These are phyloP conservation scores for Mongoloraphidia duomilia DNA, from an alignment of 2,888 invertebrate genomes.

Conservation along the genomic window DNA sequence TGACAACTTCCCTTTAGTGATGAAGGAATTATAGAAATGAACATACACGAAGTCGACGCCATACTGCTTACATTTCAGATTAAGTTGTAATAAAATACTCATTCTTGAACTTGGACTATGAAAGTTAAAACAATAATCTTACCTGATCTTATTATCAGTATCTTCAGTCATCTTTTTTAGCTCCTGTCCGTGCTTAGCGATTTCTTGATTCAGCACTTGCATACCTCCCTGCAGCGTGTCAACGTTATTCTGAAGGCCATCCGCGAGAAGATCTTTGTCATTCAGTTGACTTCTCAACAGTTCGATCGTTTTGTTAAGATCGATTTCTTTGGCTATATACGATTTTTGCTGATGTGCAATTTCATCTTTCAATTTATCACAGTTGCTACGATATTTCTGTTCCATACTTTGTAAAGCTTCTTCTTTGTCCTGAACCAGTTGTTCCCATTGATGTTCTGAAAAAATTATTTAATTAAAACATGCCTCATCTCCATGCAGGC, in stretches of 20 bases:
- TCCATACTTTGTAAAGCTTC: constrained; percentile 43
- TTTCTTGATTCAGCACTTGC: constrained; percentile 30
- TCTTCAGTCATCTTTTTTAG: constrained; percentile 24
- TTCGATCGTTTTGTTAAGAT: constrained; percentile 28
- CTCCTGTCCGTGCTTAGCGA: constrained; percentile 26
- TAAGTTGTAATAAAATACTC: too few species aligned
- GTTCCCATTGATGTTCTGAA: constrained; percentile 48
- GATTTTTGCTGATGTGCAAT: constrained; percentile 29
- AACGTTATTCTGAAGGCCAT: constrained; percentile 30
- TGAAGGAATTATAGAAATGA: too few species aligned
- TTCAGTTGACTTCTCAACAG: constrained; percentile 27
- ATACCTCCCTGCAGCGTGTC: constrained; percentile 31
- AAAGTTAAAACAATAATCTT: constrained; percentile 13
- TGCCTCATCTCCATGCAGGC: too few species aligned
- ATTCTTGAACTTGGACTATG: neutral
- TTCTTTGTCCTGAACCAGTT: constrained; percentile 46
- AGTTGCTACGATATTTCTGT: constrained; percentile 39
- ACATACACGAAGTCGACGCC: too few species aligned
- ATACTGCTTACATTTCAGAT: too few species aligned
- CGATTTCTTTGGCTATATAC: constrained; percentile 27
- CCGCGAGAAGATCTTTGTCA: constrained; percentile 26
- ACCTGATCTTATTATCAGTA: constrained; percentile 33
- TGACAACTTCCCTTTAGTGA: too few species aligned
- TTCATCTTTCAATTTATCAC: constrained; percentile 31
- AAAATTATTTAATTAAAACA: constrained; percentile 12